Evolutionary conservation across 2,888 invertebrate genomes (phyloP).

Genomic region (Lithophane ornitopus): DNA sequence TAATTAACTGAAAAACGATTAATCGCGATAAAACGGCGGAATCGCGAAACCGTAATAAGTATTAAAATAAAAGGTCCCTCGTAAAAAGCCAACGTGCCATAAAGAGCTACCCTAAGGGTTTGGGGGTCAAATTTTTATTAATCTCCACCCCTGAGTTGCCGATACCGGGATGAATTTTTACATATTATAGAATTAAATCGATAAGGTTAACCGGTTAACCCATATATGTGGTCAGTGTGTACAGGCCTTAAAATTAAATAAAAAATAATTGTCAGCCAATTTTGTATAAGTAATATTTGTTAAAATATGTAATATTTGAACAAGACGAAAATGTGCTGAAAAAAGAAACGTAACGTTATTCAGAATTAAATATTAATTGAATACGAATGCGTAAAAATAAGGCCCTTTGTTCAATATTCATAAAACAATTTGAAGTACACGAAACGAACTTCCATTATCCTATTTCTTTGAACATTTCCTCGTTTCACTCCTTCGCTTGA

Average conservation of each 20-base stretch:
- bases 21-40: conserved; percentile 84
- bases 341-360: conserved; percentile 25
- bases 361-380: conserved; percentile 63
- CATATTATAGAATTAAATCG: conserved; percentile 83
- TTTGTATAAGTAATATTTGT: too few relatives aligned
- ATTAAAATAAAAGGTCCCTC: conserved; percentile 86
- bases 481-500: conserved; percentile 69
- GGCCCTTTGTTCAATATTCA: conserved; percentile 71
- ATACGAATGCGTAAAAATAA: conserved; percentile 58
- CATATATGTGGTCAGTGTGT: conserved; percentile 28
- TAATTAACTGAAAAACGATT: conserved; percentile 85
- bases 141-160: conserved; percentile 82
- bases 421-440: conserved; percentile 74
- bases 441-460: conserved; percentile 77
- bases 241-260: conserved; percentile 19
- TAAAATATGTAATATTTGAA: conserved; percentile 31
- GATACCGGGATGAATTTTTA: conserved; percentile 79
- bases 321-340: conserved; percentile 4
- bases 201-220: conserved; percentile 70
- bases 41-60: conserved; percentile 85
- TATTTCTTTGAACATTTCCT: conserved; percentile 76
- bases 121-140: conserved; percentile 86
- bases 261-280: background rate
- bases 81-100: conserved; percentile 87
- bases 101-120: conserved; percentile 84